Evolutionary conservation across 2,113 vertebrate species (phyloP), one percentile per base, ranked within the genome.

Genomic region (Glaucidium brasilianum): DNA sequence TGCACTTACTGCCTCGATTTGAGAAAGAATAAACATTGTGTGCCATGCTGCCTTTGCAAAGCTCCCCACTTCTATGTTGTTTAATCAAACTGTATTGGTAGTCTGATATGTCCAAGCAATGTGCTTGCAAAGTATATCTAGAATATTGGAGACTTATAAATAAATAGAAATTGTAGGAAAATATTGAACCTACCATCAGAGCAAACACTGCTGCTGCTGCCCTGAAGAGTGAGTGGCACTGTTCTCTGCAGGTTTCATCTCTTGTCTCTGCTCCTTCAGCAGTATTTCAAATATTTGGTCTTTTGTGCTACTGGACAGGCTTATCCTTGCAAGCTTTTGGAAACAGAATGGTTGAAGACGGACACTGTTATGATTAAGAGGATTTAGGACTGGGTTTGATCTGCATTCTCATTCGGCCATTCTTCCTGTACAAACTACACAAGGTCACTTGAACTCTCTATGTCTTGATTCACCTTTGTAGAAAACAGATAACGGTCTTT

Each of bases 11-110:
- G 56, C 47, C 30, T 17, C 14, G 5, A 4, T 13, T 18, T 39
- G 63, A 63, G 52, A 22, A 39, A 11, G 47, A 39, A 53, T 0
- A 13, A 9, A 10, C 14, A 3, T 1, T 4, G 18, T 10, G 37
- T 53, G 34, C 34, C 22, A 11, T 12, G 10, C 21, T 47, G 49
- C 59, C 58, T 37, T 45, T 39, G 73, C n/a, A 35, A 26, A 84
- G 15, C 56, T 66, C 41, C 47, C 21, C 12, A 0, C 4, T 45
- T 35, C 15, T 49, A 0, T 16, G 18, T 2, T 66, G 41, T 74
- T 63, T 34, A 21, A 37, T 60, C 39, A 37, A 26, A 37, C 67
- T 30, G 19, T 43, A 5, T 15, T 2, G 1, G 30, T 30, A 72
- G 39, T 10, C 53, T 41, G 66, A 14, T 6, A 32, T 43, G 52